phyloP scores from a whole-genome alignment of 2,113 vertebrate genomes.

The Callaeas wilsoni region DNA sequence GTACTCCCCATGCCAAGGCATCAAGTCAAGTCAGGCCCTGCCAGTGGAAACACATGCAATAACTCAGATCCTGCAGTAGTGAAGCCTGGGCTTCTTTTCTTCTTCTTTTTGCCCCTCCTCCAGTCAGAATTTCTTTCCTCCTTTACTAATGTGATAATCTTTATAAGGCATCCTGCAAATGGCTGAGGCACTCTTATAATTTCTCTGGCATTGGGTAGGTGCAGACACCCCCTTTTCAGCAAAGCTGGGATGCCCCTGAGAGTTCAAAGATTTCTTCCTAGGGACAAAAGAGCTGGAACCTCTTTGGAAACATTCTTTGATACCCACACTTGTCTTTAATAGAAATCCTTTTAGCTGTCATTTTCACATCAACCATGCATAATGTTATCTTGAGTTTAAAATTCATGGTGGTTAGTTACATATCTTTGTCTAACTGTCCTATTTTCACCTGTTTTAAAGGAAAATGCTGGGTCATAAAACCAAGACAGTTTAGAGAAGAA shows the following conservation, averaged over 20 bases:
- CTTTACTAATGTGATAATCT: not conserved
- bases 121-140: not conserved
- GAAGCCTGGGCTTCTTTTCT: not conserved
- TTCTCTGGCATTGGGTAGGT: accelerated
- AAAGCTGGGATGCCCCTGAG: not conserved
- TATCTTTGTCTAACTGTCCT: not conserved
- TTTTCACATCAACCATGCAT: not conserved
- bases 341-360: not conserved
- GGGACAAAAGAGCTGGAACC: not conserved
- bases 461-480: not conserved
- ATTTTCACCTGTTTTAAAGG: not conserved
- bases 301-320: not conserved
- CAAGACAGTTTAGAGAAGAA: not conserved
- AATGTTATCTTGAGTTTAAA: not conserved
- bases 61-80: not conserved
- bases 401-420: not conserved
- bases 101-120: not conserved
- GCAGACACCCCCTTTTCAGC: accelerated
- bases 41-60: accelerated
- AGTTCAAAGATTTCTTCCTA: not conserved
- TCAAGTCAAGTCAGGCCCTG: not conserved
- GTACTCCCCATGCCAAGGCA: not conserved
- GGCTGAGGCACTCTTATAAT: accelerated
- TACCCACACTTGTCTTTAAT: not conserved
- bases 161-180: not conserved